Base-by-base conservation (phyloP, 2,113 vertebrate genomes). In the Felis chaus region DNA sequence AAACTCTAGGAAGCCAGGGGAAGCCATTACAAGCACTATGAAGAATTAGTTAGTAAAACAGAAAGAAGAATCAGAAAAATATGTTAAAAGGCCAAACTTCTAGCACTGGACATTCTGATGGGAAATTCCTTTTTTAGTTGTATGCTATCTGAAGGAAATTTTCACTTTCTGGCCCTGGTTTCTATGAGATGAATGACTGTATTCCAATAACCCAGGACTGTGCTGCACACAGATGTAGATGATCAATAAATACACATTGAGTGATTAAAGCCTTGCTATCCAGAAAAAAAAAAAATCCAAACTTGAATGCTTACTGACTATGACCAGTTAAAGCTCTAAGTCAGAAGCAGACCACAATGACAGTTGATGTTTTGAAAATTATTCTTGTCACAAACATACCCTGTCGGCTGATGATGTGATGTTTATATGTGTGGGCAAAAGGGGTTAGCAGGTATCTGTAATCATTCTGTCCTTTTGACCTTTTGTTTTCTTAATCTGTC, bases 401-500 rank as follows among this genome's bases (percentile, higher is more conserved):
- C 92, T 98, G 97, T 90, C 76, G 48, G 74, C 92, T 48, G 94
- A 57, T 94, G 92, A 94, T 63, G 41, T 66, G 80, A 78, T 94
- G 80, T 96, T 87, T 95, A 16, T 94, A n/a, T 84, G 53, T 87
- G 94, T 85, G 36, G 33, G 84, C 50, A 88, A 84, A 82, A 63
- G 36, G 48, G 81, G 69, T 94, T 36, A 96, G 89, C 74, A 71
- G 87, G 69, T 80, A 63, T 94, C 45, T 80, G 92, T 96, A 97
- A 94, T 95, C 94, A 97, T 74, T 66, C 71, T 96, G 92, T 78
- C 84, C 91, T 95, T 90, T 74, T 65, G 81, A 63, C 79, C 91
- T 94, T 96, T 82, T 97, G 94, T 97, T 98, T 98, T 97, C 78
- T 96, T 96, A 96, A 95, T 95, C 92, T 98, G 98, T 91, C 96